phyloP scores from a whole-genome alignment of 2,888 invertebrate species.

The Pseudococcus viburni region DNA sequence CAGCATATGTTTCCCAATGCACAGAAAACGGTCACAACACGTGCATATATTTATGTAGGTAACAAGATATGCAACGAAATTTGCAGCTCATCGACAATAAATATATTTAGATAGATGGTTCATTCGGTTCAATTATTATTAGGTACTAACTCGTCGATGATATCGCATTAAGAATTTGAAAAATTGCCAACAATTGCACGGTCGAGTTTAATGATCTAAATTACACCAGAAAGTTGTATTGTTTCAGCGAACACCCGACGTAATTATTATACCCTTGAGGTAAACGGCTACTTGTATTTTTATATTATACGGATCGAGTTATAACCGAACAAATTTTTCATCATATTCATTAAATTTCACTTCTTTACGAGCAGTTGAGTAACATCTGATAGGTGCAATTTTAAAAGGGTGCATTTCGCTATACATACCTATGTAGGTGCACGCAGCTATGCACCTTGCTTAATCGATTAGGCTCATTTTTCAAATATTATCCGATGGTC shows the following conservation, averaged over 20 bases:
- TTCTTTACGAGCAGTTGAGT: not conserved
- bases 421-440: no score
- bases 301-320: not conserved
- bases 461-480: not conserved
- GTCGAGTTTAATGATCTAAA: not conserved
- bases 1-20: not conserved
- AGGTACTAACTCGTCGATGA: not conserved
- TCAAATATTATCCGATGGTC: slow-evolving; percentile 9
- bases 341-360: not conserved
- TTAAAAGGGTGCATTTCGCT: not conserved
- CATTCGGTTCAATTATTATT: not conserved
- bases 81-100: slow-evolving; percentile 14
- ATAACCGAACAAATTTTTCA: not conserved
- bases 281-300: not conserved
- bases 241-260: not conserved
- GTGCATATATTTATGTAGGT: no score
- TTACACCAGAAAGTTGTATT: not conserved
- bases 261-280: not conserved
- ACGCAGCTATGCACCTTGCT: not conserved
- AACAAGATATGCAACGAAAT: not conserved
- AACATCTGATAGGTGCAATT: not conserved
- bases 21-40: not conserved
- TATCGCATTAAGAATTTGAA: not conserved
- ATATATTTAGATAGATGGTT: not conserved
- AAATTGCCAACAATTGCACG: not conserved